Conservation (phyloP, 2,113 vertebrate species). For the Callipepla squamata region DNA sequence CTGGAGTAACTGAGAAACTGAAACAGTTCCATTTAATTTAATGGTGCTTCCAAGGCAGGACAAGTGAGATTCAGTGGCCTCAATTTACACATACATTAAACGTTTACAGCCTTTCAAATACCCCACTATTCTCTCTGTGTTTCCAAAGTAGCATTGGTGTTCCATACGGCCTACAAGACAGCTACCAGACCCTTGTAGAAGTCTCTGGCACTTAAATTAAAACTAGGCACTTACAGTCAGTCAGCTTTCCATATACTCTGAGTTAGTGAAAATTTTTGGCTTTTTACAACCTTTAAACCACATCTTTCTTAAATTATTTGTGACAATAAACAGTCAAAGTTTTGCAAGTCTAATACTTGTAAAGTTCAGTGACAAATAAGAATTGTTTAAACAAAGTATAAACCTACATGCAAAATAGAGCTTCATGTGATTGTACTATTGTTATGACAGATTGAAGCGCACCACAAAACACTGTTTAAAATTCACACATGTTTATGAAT, state of each 20-base stretch:
- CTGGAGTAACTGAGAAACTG: background rate
- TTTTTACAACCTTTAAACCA: background rate
- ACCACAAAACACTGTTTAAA: background rate
- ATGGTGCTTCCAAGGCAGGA: background rate
- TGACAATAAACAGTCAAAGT: background rate
- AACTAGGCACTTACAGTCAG: background rate
- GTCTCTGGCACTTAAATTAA: background rate
- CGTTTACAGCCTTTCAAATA: background rate
- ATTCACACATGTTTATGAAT: background rate
- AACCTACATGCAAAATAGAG: background rate
- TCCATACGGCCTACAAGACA: background rate
- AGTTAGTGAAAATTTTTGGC: background rate
- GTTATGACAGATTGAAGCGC: background rate
- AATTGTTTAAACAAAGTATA: background rate
- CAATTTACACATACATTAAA: background rate
- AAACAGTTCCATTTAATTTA: slow-evolving; percentile 25
- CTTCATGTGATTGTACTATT: background rate
- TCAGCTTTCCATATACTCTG: background rate
- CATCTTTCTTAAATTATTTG: background rate
- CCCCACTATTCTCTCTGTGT: background rate
- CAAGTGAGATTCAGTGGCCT: background rate
- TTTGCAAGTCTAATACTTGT: background rate
- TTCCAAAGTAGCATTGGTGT: background rate
- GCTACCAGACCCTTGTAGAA: background rate
- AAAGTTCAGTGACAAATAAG: background rate